A percentile compares a stretch with the other conserved stretches of the same genome.
Evolutionary conservation across 2,797 vertebrate genomes (phyloP).

Genomic region (Arremon brunneinucha): DNA sequence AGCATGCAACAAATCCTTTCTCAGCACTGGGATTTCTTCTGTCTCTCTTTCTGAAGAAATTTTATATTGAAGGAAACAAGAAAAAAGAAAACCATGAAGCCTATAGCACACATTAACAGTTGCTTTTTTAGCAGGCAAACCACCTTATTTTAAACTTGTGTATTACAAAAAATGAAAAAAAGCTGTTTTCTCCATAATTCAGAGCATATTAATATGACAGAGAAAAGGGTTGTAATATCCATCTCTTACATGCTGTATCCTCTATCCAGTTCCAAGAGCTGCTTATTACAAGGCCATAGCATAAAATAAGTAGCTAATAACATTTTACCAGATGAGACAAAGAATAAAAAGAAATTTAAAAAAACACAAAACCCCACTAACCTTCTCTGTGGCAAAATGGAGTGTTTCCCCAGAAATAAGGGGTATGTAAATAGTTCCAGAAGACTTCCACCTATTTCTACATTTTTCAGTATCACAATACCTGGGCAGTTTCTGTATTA

Average conservation of each 20-base stretch:
- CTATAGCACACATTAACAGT: background rate
- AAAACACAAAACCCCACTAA: background rate
- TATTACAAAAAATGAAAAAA: constrained; percentile 19
- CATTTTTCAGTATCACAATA: background rate
- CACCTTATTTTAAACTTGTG: background rate
- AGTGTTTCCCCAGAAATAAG: background rate
- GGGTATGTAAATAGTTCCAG: background rate
- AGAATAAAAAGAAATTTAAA: background rate
- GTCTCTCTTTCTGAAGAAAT: background rate
- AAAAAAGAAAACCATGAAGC: background rate
- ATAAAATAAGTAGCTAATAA: background rate
- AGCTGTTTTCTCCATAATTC: background rate
- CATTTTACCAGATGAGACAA: background rate
- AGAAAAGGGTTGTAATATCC: background rate
- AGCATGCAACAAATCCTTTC: background rate
- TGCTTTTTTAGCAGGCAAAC: background rate
- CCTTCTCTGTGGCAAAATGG: background rate
- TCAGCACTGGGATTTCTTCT: background rate
- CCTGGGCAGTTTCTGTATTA: background rate
- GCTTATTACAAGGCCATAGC: background rate
- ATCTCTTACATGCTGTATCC: background rate
- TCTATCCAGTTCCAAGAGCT: background rate
- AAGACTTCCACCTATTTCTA: background rate
- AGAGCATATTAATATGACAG: background rate
- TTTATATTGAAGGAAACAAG: background rate